Conservation (phyloP, 2,888 invertebrate species). For the Idaea aversata region DNA sequence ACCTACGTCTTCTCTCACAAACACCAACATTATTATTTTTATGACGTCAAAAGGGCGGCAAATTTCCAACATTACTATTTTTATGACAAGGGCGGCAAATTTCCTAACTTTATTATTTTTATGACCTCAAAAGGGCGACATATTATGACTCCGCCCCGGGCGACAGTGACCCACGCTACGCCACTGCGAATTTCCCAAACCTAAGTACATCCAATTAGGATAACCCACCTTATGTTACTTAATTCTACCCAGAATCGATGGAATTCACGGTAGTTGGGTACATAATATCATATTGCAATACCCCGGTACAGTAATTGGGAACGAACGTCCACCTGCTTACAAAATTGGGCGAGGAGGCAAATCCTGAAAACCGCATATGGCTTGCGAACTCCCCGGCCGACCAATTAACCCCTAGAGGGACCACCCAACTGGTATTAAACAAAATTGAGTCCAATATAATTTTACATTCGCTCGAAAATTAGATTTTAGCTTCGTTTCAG, state of each 20-base stretch:
- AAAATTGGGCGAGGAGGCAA: constrained; percentile 45
- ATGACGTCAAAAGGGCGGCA: no score
- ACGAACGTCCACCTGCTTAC: constrained; percentile 40
- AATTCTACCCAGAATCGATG: constrained; percentile 36
- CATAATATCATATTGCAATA: constrained; percentile 44
- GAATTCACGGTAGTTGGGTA: constrained; percentile 30
- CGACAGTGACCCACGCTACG: no score
- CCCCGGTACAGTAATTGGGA: constrained; percentile 40
- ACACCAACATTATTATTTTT: no score
- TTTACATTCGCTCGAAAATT: constrained; percentile 51
- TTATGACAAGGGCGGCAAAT: no score
- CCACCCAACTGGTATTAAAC: constrained; percentile 50
- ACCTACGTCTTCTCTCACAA: no score
- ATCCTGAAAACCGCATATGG: constrained; percentile 63
- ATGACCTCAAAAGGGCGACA: no score
- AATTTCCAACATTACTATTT: no score
- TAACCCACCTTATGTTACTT: constrained; percentile 7
- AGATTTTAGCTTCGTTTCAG: constrained; percentile 39
- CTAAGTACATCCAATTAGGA: background rate
- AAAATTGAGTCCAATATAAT: constrained; percentile 67
- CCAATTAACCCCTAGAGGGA: constrained; percentile 59
- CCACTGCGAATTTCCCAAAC: no score
- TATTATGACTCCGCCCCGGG: no score
- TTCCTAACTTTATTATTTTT: no score
- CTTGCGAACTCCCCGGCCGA: constrained; percentile 55